Base-by-base conservation (phyloP, 2,113 vertebrate species). In the Heterochromis multidens region DNA sequence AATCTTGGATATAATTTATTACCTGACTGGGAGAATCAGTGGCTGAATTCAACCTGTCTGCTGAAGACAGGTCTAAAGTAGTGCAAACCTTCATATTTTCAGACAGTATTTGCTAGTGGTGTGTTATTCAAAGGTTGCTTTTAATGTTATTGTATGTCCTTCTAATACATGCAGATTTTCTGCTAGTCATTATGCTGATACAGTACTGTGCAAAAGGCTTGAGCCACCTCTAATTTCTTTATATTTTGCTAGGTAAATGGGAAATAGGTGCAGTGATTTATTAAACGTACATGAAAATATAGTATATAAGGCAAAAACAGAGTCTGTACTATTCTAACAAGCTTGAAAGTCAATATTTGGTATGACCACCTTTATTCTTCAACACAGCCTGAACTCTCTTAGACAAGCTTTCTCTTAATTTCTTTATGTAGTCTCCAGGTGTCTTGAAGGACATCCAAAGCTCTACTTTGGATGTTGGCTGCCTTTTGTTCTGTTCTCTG, bases 1-100 rank as follows among this genome's bases (percentile, higher is more conserved):
- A 92, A 82, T 91, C 83, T 90, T 67, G 86, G 82, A 74, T 67
- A 57, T 92, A 92, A 95, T 95, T 95, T 93, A 92, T 85, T 46
- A 67, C 58, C 81, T 83, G 83, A 33, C 87, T 58, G 33, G 67
- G 1, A 63, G 56, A 37, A 80, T 52, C 76, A 74, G 65, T 43
- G 80, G 72, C 63, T 80, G 81, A 63, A 77, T n/a, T 62, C 63
- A 60, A 67, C 46, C 80, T 62, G 82, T 21, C 54, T 54, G 57
- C 56, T 8, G n/a, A 6, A 79, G 79, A 83, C 4, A 31, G 35
- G 1, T 40, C 37, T n/a, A 46, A 57, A 62, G 61, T 31, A 3
- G 56, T 21, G 54, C 3, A 62, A 61, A 29, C 0, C 17, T 67
- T 91, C 84, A 79, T 77, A 49, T 59, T 27, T 72, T 70, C 56